phyloP scores from a whole-genome alignment of 1,140 invertebrate species.

The Apis dorsata region DNA sequence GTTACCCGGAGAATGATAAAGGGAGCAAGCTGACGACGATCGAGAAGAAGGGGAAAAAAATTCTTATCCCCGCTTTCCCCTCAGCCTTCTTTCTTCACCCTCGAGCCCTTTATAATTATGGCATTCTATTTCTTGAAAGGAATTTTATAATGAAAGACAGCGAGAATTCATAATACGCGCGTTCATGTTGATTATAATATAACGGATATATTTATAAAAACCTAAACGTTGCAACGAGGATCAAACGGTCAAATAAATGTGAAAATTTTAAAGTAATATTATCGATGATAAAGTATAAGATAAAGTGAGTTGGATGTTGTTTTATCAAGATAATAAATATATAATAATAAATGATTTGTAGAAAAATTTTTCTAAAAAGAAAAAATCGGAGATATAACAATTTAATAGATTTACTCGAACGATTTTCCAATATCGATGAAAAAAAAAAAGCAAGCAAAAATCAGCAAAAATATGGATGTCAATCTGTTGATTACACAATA shows the following conservation, averaged over 20 bases:
- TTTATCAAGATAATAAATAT: too few relatives aligned
- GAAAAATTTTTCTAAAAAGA: too few relatives aligned
- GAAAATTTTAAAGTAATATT: too few relatives aligned
- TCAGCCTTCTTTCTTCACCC: constrained; percentile 7
- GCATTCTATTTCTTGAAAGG: background rate
- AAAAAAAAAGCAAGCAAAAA: too few relatives aligned
- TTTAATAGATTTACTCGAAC: background rate
- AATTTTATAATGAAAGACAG: background rate
- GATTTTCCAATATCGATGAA: background rate
- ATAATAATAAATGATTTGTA: too few relatives aligned
- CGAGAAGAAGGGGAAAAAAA: constrained; percentile 16
- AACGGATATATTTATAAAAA: background rate
- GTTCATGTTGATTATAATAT: background rate
- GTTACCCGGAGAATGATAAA: constrained; percentile 41
- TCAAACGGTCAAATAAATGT: too few relatives aligned
- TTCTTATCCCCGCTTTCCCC: background rate
- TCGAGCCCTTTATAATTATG: background rate
- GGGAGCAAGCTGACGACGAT: background rate
- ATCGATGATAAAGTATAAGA: too few relatives aligned
- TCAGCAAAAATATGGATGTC: too few relatives aligned
- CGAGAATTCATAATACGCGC: background rate
- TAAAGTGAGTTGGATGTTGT: too few relatives aligned
- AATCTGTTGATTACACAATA: too few relatives aligned
- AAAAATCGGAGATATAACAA: background rate
- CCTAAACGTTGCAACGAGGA: too few relatives aligned